These are phyloP conservation scores for Bubo scandiacus DNA, from an alignment of 2,113 vertebrate genomes.

Conservation along the genomic window DNA sequence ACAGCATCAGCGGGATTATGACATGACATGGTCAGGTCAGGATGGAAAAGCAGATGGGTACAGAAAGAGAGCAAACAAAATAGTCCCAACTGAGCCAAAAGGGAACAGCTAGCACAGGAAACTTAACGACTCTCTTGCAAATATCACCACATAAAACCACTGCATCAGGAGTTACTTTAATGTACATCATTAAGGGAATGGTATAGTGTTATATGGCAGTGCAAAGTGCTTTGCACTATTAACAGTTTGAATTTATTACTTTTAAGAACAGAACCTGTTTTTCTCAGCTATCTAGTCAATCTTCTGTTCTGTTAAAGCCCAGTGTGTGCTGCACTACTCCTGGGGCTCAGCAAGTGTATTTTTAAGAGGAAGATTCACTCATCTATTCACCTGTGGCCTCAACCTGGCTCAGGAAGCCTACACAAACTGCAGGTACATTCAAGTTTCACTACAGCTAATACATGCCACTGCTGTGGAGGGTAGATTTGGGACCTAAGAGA, in stretches of 20 bases:
- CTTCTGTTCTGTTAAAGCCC: background rate
- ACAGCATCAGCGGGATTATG: background rate
- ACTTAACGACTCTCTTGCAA: background rate
- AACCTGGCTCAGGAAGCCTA: background rate
- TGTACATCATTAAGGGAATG: background rate
- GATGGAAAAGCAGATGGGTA: background rate
- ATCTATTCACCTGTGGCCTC: background rate
- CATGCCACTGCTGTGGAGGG: background rate
- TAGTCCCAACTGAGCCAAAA: background rate
- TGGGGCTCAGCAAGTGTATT: background rate
- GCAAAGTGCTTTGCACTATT: background rate
- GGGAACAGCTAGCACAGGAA: background rate
- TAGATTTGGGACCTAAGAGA: background rate
- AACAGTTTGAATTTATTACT: background rate
- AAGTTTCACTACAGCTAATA: background rate
- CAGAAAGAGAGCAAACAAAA: background rate
- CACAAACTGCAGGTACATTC: background rate
- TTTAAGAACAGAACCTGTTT: background rate
- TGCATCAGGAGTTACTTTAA: background rate
- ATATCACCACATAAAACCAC: background rate
- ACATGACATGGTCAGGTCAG: background rate
- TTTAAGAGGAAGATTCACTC: background rate
- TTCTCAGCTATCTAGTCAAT: background rate
- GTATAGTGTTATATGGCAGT: background rate
- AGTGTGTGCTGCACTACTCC: fast-evolving